Evolutionary conservation across 30 jellyfish, hydroid and myxozoan species (phyloP).

Genomic region (Nemopilema nomurai): DNA sequence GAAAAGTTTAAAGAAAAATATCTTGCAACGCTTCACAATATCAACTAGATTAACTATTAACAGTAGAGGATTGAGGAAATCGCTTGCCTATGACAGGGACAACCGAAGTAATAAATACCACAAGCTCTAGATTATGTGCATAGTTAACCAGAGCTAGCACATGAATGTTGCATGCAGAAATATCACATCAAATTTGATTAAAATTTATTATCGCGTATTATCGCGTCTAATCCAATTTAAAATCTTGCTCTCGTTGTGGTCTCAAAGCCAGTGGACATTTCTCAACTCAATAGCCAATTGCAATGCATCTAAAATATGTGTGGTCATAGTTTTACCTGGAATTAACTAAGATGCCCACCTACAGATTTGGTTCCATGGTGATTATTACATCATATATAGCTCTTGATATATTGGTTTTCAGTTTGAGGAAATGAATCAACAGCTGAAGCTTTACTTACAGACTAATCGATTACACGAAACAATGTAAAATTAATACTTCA

Average conservation of each 20-base stretch:
- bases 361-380: neutral
- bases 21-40: too few relatives aligned
- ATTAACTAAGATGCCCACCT: neutral
- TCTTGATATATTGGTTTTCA: neutral
- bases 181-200: neutral
- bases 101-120: too few relatives aligned
- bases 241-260: neutral
- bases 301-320: neutral
- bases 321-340: neutral
- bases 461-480: too few relatives aligned
- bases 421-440: neutral
- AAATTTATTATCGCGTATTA: neutral
- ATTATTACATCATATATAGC: neutral
- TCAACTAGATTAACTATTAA: too few relatives aligned
- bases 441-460: neutral
- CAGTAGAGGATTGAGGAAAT: too few relatives aligned
- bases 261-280: neutral
- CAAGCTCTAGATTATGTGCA: too few relatives aligned
- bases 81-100: too few relatives aligned
- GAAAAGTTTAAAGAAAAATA: too few relatives aligned
- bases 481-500: too few relatives aligned
- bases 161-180: neutral
- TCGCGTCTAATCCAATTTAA: neutral
- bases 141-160: too few relatives aligned
- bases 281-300: neutral